Evolutionary conservation across 1,140 invertebrate species (phyloP), one percentile per base, ranked within the genome.

Genomic region (Drosophila triauraria): DNA sequence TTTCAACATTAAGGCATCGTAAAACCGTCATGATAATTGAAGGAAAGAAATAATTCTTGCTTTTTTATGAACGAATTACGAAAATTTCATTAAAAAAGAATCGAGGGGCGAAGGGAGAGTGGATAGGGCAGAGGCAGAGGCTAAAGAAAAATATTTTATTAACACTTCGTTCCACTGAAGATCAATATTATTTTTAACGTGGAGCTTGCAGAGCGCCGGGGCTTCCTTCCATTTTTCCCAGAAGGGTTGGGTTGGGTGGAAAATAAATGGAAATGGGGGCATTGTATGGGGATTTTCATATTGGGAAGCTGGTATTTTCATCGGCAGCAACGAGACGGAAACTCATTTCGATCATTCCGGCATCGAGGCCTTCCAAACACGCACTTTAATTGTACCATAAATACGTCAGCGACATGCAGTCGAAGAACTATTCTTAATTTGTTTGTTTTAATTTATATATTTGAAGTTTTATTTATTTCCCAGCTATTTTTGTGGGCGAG

Each of bases 161-260:
- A 88, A 90, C 84, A 88, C 84, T 88, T 84, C 75, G 68, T 88
- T 88, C 85, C 85, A 81, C 65, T 88, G 85, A 88, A 88, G 85
- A 88, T 88, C 84, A 90, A 90, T 88, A 88, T 88, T 88, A 90
- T 90, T 84, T 88, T 88, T 88, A 88, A 63, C 77, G 72, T 72
- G 51, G 68, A 50, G 60, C 50, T 59, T 32, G 40, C 47, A 53
- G 56, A 87, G 84, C 84, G 80, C 80, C 84, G 69, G 57, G 40
- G 68, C 72, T 81, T 64, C 59, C 75, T 57, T 60, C 17, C 25
- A 50, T 32, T 48, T 47, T 30, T 46, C 15, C 23, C 12, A n/a
- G 51, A 78, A 32, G 67, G 71, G 76, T 75, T 72, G 20, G 40
- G 42, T 10, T 72, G 20, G 40, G 42, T 10, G 15, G 38, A 60